phyloP scores from a whole-genome alignment of 2,888 invertebrate species.

The Cataglyphis rosenhaueri region DNA sequence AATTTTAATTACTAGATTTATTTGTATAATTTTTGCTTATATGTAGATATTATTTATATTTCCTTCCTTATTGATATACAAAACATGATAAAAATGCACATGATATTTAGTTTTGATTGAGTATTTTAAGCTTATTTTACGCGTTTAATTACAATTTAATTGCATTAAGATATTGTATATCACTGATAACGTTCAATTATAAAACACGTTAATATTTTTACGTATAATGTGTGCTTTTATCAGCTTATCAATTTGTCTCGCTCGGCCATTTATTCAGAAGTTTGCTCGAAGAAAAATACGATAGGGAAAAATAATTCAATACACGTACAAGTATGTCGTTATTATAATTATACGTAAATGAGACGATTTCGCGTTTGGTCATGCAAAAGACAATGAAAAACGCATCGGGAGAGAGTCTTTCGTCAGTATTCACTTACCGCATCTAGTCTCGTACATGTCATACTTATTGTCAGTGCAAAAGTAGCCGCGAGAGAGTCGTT shows the following conservation, averaged over 20 bases:
- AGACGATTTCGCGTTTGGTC: conserved; percentile 71
- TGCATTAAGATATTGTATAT: conserved; percentile 35
- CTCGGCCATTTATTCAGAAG: conserved; percentile 69
- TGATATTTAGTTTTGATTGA: neutral
- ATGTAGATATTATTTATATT: neutral
- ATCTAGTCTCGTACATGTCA: neutral
- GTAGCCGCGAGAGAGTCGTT: conserved; percentile 40
- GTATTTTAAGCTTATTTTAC: neutral
- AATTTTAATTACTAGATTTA: neutral
- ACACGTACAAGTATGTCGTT: conserved; percentile 73
- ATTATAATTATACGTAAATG: conserved; percentile 75
- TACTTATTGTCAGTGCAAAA: conserved; percentile 5
- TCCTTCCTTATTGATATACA: neutral
- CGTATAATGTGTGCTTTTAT: conserved; percentile 61
- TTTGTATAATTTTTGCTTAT: neutral
- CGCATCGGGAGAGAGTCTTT: conserved; percentile 34
- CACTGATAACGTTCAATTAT: conserved; percentile 15
- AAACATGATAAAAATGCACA: neutral
- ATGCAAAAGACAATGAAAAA: conserved; percentile 70
- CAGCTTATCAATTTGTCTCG: conserved; percentile 60
- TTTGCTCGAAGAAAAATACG: conserved; percentile 53
- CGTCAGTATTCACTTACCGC: conserved; percentile 53
- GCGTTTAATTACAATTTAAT: neutral
- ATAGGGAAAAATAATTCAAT: conserved; percentile 74
- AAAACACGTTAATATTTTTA: conserved; percentile 58